Percentiles rank a stretch among this genome's conserved stretches.
phyloP scores from a whole-genome alignment of 2,888 invertebrate genomes.

The Piscicola geometra region DNA sequence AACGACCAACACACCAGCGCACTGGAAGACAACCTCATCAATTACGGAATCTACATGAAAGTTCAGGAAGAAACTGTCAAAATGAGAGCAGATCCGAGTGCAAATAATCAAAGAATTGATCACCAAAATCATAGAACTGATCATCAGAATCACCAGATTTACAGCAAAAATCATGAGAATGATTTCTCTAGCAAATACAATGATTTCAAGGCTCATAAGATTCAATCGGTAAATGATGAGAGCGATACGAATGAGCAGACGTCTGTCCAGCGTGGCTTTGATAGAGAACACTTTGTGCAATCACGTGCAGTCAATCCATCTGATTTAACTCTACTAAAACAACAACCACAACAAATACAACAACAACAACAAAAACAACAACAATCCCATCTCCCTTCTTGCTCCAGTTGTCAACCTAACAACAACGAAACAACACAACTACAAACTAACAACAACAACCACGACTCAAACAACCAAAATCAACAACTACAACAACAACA shows the following conservation, averaged over 20 bases:
- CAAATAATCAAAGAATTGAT: no score
- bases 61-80: no score
- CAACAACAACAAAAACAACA: no score
- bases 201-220: no score
- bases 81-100: no score
- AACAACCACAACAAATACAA: no score
- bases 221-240: no score
- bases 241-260: no score
- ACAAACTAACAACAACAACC: not conserved
- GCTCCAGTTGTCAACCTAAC: not conserved
- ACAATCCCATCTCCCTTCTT: not conserved
- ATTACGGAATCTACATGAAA: conserved; percentile 30
- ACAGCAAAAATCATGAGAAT: not conserved
- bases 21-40: conserved; percentile 24
- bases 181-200: not conserved
- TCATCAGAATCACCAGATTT: not conserved
- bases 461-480: not conserved
- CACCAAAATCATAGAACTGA: not conserved
- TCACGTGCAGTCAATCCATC: no score
- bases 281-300: no score
- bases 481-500: not conserved
- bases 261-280: no score
- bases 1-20: not conserved
- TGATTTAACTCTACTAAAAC: no score
- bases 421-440: not conserved